Evolutionary conservation across 1,140 invertebrate species (phyloP).

Genomic region (Procambarus virginalis): DNA sequence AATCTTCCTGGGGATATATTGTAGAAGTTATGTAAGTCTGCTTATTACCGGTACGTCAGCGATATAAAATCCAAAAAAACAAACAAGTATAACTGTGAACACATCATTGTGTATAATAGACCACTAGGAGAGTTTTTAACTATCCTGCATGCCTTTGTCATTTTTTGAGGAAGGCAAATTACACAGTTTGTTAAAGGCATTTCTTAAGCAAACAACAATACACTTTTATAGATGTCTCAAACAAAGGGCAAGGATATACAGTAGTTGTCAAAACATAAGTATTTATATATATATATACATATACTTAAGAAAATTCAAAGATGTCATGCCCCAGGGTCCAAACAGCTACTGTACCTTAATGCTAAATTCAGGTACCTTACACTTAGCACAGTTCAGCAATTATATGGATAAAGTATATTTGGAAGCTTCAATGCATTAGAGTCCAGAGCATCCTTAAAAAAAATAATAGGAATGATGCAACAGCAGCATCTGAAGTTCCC

Average conservation of each 20-base stretch:
- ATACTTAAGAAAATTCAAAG: constrained; percentile 12
- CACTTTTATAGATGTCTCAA: neutral
- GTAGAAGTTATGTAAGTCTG: neutral
- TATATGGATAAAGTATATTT: constrained; percentile 43
- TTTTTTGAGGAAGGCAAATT: constrained; percentile 16
- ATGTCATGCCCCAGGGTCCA: constrained; percentile 44
- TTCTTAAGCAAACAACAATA: neutral
- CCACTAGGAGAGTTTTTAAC: constrained; percentile 23
- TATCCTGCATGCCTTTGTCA: constrained; percentile 16
- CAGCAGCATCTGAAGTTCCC: constrained; percentile 3
- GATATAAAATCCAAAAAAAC: constrained; percentile 38
- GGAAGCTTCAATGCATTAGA: constrained; percentile 49
- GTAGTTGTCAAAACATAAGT: constrained; percentile 5
- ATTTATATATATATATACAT: neutral
- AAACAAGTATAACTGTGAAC: constrained; percentile 17
- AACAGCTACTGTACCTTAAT: constrained; percentile 55
- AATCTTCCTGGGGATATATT: constrained; percentile 26
- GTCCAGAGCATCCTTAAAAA: constrained; percentile 5
- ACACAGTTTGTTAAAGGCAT: neutral
- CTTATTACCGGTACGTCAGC: neutral
- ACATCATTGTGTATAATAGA: constrained; percentile 36
- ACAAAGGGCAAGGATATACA: neutral
- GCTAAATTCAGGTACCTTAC: constrained; percentile 65
- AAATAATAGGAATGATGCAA: neutral
- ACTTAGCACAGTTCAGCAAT: constrained; percentile 56